Base-by-base conservation (phyloP, 30 jellyfish, hydroid and myxozoan species). In the Aurelia sp. region DNA sequence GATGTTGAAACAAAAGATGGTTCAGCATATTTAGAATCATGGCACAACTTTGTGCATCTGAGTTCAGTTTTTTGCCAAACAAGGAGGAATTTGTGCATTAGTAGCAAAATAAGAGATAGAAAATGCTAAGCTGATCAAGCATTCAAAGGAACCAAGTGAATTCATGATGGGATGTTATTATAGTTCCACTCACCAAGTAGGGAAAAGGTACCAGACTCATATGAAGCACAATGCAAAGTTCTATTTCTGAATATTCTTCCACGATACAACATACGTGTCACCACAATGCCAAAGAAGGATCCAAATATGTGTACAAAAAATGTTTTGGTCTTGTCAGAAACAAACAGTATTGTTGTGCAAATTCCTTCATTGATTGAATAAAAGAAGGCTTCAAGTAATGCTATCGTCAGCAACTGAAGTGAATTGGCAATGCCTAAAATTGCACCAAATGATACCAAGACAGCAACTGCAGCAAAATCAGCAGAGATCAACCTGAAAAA, bases 401-500 rank as follows among this genome's bases (percentile, higher is more conserved):
- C 96, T 40, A 76, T 79, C 12, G 89, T 76, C n/a, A 91, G 94
- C 67, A 91, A 50, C 84, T 91, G 98, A 31, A 91, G 76, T 4
- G 98, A 91, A 55, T 91, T 91, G 21, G 85, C 94, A 31, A 86
- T 80, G 60, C 98, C 98, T 35, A 91, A 64, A 59, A 91, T 20
- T 2, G 98, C 96, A 17, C 98, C 98, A 86, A 91, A 86, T 80
- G 98, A 85, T 48, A 91, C 73, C 62, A 91, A 65, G 17, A 91
- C 76, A 30, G 94, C 93, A 50, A 88, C 65, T 44, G 94, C 96
- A 50, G 96, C 98, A 74, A 86, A 91, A 62, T 91, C 98, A 68
- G 98, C 98, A 47, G 91, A 76, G 15, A 91, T 63, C 91, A 91
- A 78, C 66, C 98, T 91, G 47, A 66, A 84, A 76, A 44, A 44